Evolutionary conservation across 2,113 vertebrate genomes (phyloP).

Genomic region (Trochalopteron elliotii): DNA sequence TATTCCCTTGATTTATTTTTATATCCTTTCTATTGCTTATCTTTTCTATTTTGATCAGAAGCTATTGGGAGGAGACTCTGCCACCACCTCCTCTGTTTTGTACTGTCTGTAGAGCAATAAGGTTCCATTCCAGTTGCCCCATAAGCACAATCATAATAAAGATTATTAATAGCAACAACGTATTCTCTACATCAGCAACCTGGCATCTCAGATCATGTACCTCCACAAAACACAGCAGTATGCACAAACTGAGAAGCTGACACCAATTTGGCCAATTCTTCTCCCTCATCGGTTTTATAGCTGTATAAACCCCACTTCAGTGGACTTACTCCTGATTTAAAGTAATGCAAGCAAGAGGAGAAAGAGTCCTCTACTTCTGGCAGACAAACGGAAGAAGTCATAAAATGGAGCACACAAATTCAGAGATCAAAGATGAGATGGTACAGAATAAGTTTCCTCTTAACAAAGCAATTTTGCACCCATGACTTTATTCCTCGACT

Average conservation of each 20-base stretch:
- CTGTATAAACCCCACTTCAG: slow-evolving; percentile 56
- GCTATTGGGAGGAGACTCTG: not conserved
- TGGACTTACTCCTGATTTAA: slow-evolving; percentile 57
- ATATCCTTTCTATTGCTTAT: not conserved
- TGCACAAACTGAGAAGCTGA: slow-evolving; percentile 57
- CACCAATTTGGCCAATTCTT: slow-evolving; percentile 54
- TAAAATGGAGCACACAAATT: slow-evolving; percentile 35
- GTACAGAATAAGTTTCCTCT: not conserved
- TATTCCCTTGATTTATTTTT: not conserved
- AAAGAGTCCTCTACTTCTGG: slow-evolving; percentile 27
- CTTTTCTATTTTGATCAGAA: slow-evolving; percentile 13
- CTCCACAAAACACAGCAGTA: slow-evolving; percentile 46
- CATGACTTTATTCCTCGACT: not conserved
- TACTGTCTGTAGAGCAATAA: not conserved
- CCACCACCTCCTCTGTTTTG: not conserved
- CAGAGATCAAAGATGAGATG: not conserved
- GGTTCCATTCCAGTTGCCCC: slow-evolving; percentile 4
- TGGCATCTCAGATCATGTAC: slow-evolving; percentile 45
- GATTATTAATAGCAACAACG: slow-evolving; percentile 48
- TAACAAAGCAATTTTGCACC: not conserved
- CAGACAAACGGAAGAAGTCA: slow-evolving; percentile 13
- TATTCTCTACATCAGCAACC: slow-evolving; percentile 64
- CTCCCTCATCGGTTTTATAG: slow-evolving; percentile 63
- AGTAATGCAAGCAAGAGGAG: slow-evolving; percentile 32
- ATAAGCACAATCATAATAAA: slow-evolving; percentile 43